These are phyloP conservation scores for Hyposoter dolosus DNA, from an alignment of 2,888 invertebrate species.

Conservation along the genomic window DNA sequence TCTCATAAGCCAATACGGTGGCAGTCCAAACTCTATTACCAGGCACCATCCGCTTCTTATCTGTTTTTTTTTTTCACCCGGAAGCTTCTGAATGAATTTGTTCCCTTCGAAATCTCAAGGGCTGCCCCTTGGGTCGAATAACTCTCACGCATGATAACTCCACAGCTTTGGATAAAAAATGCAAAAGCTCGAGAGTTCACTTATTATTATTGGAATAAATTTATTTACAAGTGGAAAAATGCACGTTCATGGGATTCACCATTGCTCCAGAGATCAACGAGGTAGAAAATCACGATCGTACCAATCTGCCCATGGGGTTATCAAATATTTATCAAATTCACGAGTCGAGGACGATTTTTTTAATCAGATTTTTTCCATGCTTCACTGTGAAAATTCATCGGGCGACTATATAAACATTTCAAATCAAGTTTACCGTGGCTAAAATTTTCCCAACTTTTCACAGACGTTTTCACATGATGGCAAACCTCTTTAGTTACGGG, in stretches of 20 bases:
- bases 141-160: slow-evolving; percentile 30
- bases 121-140: slow-evolving; percentile 34
- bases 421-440: slow-evolving; percentile 2
- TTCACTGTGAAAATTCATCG: background rate
- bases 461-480: slow-evolving; percentile 62
- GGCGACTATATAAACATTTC: slow-evolving; percentile 6
- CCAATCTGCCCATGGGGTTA: background rate
- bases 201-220: slow-evolving; percentile 47
- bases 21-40: slow-evolving; percentile 60
- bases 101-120: slow-evolving; percentile 60
- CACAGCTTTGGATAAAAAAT: slow-evolving; percentile 43
- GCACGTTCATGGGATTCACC: slow-evolving; percentile 25
- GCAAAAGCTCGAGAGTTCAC: slow-evolving; percentile 23
- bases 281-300: slow-evolving; percentile 36
- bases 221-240: slow-evolving; percentile 59
- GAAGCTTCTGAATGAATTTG: slow-evolving; percentile 69
- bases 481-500: slow-evolving; percentile 53
- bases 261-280: slow-evolving; percentile 32
- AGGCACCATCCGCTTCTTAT: slow-evolving; percentile 68
- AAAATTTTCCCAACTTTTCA: background rate
- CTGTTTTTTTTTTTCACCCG: slow-evolving; percentile 56
- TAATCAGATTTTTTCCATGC: background rate
- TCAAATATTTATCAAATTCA: background rate
- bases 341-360: background rate
- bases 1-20: slow-evolving; percentile 59